These are phyloP conservation scores for Astreopora myriophthalma DNA, from an alignment of 64 coral and sea anemone species.

Conservation along the genomic window DNA sequence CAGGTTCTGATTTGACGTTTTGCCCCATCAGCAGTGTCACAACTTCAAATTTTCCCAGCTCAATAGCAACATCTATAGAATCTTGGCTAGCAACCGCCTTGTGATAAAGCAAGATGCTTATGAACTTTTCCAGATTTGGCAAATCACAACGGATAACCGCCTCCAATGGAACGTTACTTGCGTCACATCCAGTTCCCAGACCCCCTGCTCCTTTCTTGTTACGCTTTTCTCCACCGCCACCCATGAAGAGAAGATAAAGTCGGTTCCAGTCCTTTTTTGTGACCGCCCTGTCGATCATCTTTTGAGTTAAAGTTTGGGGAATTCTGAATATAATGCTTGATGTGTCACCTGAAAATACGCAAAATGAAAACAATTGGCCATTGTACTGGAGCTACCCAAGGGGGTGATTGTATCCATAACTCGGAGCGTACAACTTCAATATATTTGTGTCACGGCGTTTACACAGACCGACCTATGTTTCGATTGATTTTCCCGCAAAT, in stretches of 20 bases:
- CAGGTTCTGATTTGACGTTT: not conserved
- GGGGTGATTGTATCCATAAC: too few species aligned
- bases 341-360: constrained; percentile 11
- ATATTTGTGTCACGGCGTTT: too few species aligned
- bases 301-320: constrained; percentile 14
- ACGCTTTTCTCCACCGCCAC: not conserved
- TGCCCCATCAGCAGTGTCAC: not conserved
- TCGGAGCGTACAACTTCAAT: too few species aligned
- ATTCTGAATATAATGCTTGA: constrained; percentile 2
- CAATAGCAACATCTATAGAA: constrained; percentile 3
- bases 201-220: not conserved
- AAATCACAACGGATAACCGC: not conserved
- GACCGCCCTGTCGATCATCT: constrained; percentile 4
- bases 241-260: constrained; percentile 45
- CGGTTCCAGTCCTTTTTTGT: constrained; percentile 26
- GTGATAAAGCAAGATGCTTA: constrained; percentile 21
- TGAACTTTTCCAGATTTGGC: not conserved
- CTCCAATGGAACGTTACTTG: not conserved
- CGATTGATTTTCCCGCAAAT: too few species aligned
- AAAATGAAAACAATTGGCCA: not conserved
- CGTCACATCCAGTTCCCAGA: constrained; percentile 49
- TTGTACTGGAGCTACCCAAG: too few species aligned
- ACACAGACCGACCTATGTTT: too few species aligned
- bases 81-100: constrained; percentile 1
- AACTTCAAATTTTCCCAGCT: constrained; percentile 36